Base-by-base conservation (phyloP, 1,140 invertebrate species). In the Zaprionus ornatus region DNA sequence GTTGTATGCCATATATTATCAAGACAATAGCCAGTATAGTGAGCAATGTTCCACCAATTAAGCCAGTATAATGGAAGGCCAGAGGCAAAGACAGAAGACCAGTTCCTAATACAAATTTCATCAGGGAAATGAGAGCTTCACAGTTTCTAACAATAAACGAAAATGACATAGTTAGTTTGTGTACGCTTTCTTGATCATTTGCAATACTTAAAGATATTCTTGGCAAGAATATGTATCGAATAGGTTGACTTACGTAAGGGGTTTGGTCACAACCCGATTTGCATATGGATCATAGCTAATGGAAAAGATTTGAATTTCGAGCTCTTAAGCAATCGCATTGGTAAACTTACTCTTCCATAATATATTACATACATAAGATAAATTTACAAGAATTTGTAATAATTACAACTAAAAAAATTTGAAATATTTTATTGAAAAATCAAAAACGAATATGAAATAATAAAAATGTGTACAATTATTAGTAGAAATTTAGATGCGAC, bases 41-140 rank as follows among this genome's bases (percentile, higher is more conserved):
- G 9, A 82, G 6, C 1, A 72, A 1, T 0, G 19, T 5, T 1
- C 80, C 80, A n/a, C 17, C 60, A 3, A 72, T 3, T 1, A 63
- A 45, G 1, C 80, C 80, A 0, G 57, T 21, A 23, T 65, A 76
- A 4, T 7, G 17, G n/a, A 67, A 83, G 13, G 65, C 76, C 23
- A 79, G 4, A 0, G 80, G 80, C 50, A 82, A n/a, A 0, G 80
- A 54, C n/a, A 82, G 42, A 15, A 76, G 37, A 2, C 80, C 80
- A 1, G 64, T 64, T 1, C 80, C 80, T 15, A 83, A 9, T 0
- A 80, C 60, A 27, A 59, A 71, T 13, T 75, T 82, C 0, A 82
- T 9, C 2, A 80, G 25, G 1, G 71, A 50, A 0, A 80, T 4
- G 13, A 75, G 42, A n/a, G 67, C 60, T 7, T 75, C 73, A 29